Evolutionary conservation across 2,113 vertebrate species (phyloP).

Genomic region (Astur gentilis): DNA sequence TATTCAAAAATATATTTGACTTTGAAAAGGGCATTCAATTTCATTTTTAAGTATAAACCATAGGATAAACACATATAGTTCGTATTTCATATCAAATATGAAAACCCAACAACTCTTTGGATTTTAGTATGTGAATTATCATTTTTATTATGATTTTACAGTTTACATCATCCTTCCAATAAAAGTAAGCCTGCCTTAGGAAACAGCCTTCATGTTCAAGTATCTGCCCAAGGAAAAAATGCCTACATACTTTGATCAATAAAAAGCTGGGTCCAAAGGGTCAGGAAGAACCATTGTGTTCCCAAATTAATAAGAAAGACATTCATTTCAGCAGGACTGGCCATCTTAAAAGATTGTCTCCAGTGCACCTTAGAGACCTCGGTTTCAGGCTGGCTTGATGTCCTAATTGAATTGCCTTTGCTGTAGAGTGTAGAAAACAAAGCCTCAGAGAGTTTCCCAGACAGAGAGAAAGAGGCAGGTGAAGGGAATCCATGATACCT

Average conservation of each 20-base stretch:
- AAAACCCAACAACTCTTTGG: background rate
- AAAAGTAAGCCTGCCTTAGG: background rate
- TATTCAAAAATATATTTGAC: background rate
- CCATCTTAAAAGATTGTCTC: background rate
- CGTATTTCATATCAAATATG: background rate
- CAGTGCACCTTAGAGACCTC: background rate
- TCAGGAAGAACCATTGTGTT: background rate
- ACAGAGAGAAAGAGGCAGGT: background rate
- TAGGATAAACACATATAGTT: background rate
- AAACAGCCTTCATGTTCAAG: background rate
- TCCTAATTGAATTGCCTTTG: conserved; percentile 43
- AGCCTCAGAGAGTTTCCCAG: background rate
- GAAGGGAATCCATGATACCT: background rate
- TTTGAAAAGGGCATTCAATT: background rate
- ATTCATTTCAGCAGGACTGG: background rate
- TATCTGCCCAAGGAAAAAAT: background rate
- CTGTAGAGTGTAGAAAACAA: background rate
- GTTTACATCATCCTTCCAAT: background rate
- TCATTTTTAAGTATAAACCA: background rate
- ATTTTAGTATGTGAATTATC: background rate
- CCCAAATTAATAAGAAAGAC: conserved; percentile 29
- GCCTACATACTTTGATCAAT: background rate
- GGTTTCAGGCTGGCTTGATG: conserved; percentile 7
- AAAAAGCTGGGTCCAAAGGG: background rate
- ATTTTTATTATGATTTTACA: conserved; percentile 17